Evolutionary conservation across 2,113 vertebrate genomes (phyloP).

Genomic region (Toxostoma redivivum): DNA sequence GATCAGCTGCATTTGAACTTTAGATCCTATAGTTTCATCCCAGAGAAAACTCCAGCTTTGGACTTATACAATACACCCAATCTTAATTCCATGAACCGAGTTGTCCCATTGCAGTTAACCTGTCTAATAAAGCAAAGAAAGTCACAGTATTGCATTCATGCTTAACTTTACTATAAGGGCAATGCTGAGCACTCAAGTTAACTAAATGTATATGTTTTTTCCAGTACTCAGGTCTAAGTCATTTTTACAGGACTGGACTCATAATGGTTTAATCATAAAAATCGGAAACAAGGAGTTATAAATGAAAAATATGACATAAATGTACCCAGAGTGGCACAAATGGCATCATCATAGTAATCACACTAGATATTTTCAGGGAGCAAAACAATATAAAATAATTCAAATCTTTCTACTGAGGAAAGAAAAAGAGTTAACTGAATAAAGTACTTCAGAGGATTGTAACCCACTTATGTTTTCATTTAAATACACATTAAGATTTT

Average conservation of each 20-base stretch:
- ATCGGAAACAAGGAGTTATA: conserved; percentile 13
- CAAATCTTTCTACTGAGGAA: conserved; percentile 51
- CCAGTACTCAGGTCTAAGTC: background rate
- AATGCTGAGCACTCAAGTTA: background rate
- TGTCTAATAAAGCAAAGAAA: background rate
- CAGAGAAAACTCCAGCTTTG: background rate
- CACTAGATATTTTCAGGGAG: conserved; percentile 27
- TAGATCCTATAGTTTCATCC: background rate
- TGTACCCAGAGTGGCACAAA: conserved; percentile 35
- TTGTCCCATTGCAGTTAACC: background rate
- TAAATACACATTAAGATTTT: conserved; percentile 66
- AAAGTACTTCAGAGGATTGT: conserved; percentile 64
- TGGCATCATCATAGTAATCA: conserved; percentile 48
- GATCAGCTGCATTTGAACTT: background rate
- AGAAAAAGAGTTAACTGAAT: conserved; percentile 69
- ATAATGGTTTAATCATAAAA: conserved; percentile 42
- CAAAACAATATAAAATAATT: conserved; percentile 67
- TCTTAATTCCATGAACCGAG: background rate
- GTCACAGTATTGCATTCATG: background rate
- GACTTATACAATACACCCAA: background rate
- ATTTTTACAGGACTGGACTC: conserved; percentile 10
- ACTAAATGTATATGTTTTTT: background rate
- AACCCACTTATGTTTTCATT: conserved; percentile 71
- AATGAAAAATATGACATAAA: conserved; percentile 36
- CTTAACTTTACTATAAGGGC: background rate